Conservation (phyloP, 2,113 vertebrate genomes). For the Spizaetus ornatus region DNA sequence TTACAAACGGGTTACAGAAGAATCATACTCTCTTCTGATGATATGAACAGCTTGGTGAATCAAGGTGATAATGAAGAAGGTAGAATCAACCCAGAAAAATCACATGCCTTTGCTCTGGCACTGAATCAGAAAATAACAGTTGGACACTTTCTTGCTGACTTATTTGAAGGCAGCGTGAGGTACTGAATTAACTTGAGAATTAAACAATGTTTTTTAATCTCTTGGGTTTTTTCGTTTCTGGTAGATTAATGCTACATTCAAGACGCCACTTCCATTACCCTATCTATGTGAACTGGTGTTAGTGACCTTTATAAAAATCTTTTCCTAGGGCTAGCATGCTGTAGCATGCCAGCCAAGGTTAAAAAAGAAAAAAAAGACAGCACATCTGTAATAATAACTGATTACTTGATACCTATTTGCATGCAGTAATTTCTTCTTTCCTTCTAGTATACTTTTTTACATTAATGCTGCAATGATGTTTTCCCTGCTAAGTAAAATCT, state of each 20-base stretch:
- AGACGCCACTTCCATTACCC: neutral
- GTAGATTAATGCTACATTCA: neutral
- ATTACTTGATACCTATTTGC: neutral
- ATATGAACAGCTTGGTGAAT: neutral
- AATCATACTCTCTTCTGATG: neutral
- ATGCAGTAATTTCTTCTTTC: neutral
- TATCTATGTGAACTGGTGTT: neutral
- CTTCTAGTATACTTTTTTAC: neutral
- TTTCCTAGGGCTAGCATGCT: neutral
- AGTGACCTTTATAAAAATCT: neutral
- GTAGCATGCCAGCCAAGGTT: neutral
- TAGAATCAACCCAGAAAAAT: neutral
- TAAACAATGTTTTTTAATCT: neutral
- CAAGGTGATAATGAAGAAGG: neutral
- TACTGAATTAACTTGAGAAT: neutral
- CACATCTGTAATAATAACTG: neutral
- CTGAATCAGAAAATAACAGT: neutral
- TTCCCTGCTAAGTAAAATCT: neutral
- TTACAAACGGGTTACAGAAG: neutral
- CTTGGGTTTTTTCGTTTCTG: neutral
- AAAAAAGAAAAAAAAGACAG: neutral
- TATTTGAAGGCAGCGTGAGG: neutral
- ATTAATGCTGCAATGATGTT: neutral
- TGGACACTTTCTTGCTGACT: neutral
- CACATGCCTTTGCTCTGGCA: neutral